Evolutionary conservation across 1,140 invertebrate genomes (phyloP).

Genomic region (Cyrtorhinus lividipennis): DNA sequence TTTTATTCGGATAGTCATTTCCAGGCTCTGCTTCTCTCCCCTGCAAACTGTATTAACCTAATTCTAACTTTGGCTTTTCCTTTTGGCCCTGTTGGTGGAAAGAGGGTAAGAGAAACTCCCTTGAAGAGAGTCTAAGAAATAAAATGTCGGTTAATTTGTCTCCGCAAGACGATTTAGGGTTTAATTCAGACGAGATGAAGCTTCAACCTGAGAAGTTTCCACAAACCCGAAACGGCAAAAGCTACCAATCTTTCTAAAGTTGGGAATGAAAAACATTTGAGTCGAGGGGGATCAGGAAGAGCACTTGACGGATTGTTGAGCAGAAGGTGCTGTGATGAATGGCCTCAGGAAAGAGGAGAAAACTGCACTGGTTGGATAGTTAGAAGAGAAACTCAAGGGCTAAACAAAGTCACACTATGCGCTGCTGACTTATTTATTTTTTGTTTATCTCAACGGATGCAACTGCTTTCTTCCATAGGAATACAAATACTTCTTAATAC

Average conservation of each 20-base stretch:
- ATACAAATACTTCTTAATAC: no score
- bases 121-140: not conserved
- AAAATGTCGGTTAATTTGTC: conserved; percentile 8
- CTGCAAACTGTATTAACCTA: conserved; percentile 8
- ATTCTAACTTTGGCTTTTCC: conserved; percentile 1
- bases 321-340: no score
- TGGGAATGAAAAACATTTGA: not conserved
- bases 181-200: not conserved
- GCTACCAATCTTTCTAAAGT: not conserved
- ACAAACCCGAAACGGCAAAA: not conserved
- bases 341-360: no score
- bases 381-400: no score
- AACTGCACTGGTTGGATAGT: no score
- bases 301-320: no score
- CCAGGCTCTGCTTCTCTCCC: not conserved
- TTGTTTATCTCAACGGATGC: no score
- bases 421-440: no score
- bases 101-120: not conserved
- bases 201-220: not conserved
- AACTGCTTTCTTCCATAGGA: no score
- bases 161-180: conserved; percentile 2
- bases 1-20: conserved; percentile 6
- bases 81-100: not conserved
- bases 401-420: no score
- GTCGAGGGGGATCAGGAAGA: no score